Evolutionary conservation across 2,888 invertebrate genomes (phyloP), one percentile per base, ranked within the genome.

Genomic region (Synergus itoensis): DNA sequence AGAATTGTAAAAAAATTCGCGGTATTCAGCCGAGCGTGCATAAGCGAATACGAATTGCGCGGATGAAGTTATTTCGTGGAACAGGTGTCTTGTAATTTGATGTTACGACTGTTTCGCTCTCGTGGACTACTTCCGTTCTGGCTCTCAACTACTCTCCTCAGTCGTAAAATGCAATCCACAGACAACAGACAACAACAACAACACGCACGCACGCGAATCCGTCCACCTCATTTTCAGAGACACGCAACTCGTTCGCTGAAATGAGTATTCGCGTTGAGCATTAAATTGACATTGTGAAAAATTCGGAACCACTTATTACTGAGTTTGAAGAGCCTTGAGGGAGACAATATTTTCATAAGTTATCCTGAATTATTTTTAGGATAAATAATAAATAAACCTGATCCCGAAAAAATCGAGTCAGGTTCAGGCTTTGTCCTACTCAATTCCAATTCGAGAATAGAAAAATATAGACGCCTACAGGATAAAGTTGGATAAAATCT

Each of bases 31-130:
- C 9, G 11, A 76, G 18, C 40, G 21, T 12, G 43, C 18, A 60
- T n/a, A 73, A 77, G 73, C 36, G 79, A 79, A 80, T 79, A 64
- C 57, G 64, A 83, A 83, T 79, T 82, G 81, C 62, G 80, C 81
- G 81, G 81, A 84, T 83, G 82, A 84, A 84, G 87, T 87, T 86
- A 89, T 90, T 90, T 88, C 84, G 85, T 81, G 83, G 86, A 89
- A 88, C 91, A 91, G 90, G 89, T 91, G 90, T 89, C 88, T 87
- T 84, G 84, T 89, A 90, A 90, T 90, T 89, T 87, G 86, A 87
- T 86, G 86, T 86, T 86, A 76, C 11, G 77, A 63, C 77, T 79
- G 43, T 65, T 79, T 81, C 80, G 81, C 73, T 81, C 84, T 86
- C 82, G 78, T 79, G 80, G 85, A 86, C 83, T 83, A 86, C 84